Percentiles rank a stretch among this genome's conserved stretches.
phyloP scores from a whole-genome alignment of 2,888 invertebrate species.

The Exephanes ischioxanthus region DNA sequence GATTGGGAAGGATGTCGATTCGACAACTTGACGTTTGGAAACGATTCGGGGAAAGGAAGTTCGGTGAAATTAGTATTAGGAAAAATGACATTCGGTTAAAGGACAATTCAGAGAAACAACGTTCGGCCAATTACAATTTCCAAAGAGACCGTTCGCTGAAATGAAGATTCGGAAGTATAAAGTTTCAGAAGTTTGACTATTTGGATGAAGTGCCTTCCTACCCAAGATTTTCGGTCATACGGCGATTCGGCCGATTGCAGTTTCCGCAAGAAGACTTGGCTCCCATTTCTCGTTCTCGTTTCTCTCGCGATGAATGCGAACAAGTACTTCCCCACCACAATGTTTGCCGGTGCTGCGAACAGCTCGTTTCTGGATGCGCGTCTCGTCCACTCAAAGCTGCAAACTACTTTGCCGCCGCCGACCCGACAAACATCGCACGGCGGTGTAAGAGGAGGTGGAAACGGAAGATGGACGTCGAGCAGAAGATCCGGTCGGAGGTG shows the following conservation, averaged over 20 bases:
- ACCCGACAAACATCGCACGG: constrained; percentile 45
- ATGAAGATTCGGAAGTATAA: too few relatives aligned
- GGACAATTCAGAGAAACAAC: too few relatives aligned
- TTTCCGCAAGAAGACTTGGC: too few relatives aligned
- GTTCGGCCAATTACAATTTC: too few relatives aligned
- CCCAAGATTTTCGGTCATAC: too few relatives aligned
- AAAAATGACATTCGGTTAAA: too few relatives aligned
- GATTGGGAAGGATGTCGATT: too few relatives aligned
- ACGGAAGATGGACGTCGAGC: neutral
- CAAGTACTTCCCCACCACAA: constrained; percentile 13
- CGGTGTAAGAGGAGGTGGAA: constrained; percentile 6
- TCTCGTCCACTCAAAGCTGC: constrained; percentile 18
- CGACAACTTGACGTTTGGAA: too few relatives aligned
- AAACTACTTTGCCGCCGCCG: constrained; percentile 42
- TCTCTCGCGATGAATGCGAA: neutral
- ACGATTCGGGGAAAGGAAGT: too few relatives aligned
- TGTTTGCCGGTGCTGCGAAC: neutral
- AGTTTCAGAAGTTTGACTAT: neutral
- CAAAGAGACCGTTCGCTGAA: too few relatives aligned
- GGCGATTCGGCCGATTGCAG: too few relatives aligned
- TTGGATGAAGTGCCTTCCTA: neutral
- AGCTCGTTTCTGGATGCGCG: neutral
- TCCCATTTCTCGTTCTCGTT: neutral
- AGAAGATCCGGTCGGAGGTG: neutral
- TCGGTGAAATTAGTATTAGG: too few relatives aligned